Evolutionary conservation across 2,888 invertebrate genomes (phyloP), one percentile per base, ranked within the genome.

Genomic region (Cosmia pyralina): DNA sequence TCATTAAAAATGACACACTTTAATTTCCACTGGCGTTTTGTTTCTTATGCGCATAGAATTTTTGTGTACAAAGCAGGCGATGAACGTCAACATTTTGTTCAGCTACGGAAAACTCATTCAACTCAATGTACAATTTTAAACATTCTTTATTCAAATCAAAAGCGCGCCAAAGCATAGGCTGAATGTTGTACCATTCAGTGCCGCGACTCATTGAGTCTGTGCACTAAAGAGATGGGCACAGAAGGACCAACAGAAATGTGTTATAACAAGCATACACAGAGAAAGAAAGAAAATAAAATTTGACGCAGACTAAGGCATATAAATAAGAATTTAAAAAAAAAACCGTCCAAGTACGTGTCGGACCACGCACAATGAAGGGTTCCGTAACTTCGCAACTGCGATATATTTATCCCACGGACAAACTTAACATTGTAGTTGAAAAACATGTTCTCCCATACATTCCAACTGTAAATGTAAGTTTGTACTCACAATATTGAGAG

Each of bases 131-230:
- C 65, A 73, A 73, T 78, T 83, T 83, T 67, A 83, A 81, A 83
- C 71, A 75, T 81, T 81, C 83, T 79, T 83, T 68, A 81, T 83
- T 83, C 80, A 65, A 81, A 81, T 83, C 71, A 28, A 79, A 81
- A 83, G 75, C 80, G 71, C 80, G 68, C 71, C 83, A 81, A 75
- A 83, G 83, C 75, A 75, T 71, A 41, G 67, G 69, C 65, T 79
- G 75, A 83, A 81, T 81, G 80, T 83, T 81, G 65, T 75, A 75
- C 79, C 71, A 75, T 83, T 83, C 68, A 79, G 68, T 62, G 55
- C 62, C 8, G 44, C 79, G 60, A 68, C 80, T 75, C 83, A 83
- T 71, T 83, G 83, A 75, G 80, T 63, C 65, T 48, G n/a, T 38
- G 8, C 34, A 52, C 44, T n/a, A 52, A 41, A 52, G 4, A 57